phyloP scores from a whole-genome alignment of 2,113 vertebrate genomes.

The Varanus salvator region DNA sequence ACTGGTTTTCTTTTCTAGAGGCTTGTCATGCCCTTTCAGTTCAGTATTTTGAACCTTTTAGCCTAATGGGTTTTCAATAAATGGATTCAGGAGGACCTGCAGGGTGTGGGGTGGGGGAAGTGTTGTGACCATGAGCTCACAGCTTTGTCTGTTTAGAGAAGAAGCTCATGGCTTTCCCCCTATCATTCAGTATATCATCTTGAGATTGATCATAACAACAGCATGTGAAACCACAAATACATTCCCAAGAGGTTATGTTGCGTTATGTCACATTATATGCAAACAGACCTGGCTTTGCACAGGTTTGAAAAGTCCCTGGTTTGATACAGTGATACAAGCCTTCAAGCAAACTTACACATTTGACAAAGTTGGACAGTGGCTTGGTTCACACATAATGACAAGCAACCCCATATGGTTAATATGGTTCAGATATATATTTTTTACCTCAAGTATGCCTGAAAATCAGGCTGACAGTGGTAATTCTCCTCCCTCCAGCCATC shows the following conservation, averaged over 20 bases:
- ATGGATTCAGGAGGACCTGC: slow-evolving; percentile 46
- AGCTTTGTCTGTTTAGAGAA: slow-evolving; percentile 59
- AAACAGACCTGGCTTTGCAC: no score
- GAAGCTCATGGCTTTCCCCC: slow-evolving; percentile 51
- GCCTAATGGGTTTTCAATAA: slow-evolving; percentile 39
- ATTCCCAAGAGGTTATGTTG: slow-evolving; percentile 39
- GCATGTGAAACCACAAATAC: slow-evolving; percentile 51
- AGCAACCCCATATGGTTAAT: no score
- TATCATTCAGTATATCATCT: slow-evolving; percentile 35
- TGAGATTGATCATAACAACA: background rate
- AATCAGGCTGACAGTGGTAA: no score
- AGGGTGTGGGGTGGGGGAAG: slow-evolving; percentile 37
- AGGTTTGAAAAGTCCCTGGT: no score
- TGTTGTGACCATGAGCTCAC: slow-evolving; percentile 58
- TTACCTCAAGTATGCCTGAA: no score
- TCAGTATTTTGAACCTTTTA: slow-evolving; percentile 65
- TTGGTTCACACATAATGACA: no score
- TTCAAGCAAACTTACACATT: no score
- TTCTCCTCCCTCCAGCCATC: no score
- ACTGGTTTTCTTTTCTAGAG: slow-evolving; percentile 50
- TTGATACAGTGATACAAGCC: no score
- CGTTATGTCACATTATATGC: background rate
- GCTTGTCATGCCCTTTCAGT: slow-evolving; percentile 58
- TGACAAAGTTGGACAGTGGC: no score
- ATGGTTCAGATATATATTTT: no score